These are phyloP conservation scores for Zonitis immaculata DNA, from an alignment of 2,888 invertebrate species.

Conservation along the genomic window DNA sequence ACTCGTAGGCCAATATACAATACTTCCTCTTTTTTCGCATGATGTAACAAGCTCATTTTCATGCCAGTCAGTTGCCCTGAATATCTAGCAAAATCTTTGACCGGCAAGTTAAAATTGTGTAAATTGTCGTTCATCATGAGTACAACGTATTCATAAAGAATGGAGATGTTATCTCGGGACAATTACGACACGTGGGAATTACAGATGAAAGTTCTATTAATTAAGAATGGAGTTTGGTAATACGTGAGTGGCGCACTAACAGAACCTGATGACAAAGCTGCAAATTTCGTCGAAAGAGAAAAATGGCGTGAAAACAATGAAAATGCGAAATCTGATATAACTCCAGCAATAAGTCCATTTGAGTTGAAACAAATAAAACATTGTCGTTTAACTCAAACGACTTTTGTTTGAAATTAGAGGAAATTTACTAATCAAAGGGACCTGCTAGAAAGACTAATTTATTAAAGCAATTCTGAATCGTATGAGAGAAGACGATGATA, in stretches of 20 bases:
- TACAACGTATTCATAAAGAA: neutral
- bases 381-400: slow-evolving; percentile 35
- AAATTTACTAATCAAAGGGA: slow-evolving; percentile 40
- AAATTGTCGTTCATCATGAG: slow-evolving; percentile 2
- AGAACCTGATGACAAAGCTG: neutral
- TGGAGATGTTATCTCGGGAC: neutral
- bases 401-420: slow-evolving; percentile 40
- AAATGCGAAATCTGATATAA: neutral
- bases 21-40: no score
- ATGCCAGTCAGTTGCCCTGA: no score
- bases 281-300: neutral
- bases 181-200: neutral
- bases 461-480: slow-evolving; percentile 38
- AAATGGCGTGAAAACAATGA: neutral
- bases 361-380: slow-evolving; percentile 37
- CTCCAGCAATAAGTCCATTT: neutral
- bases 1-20: no score
- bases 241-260: neutral
- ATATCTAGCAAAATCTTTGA: no score
- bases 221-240: neutral
- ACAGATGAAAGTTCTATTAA: neutral
- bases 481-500: slow-evolving; percentile 36
- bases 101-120: no score
- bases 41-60: no score
- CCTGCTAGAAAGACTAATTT: slow-evolving; percentile 44